phyloP scores from a whole-genome alignment of 2,888 invertebrate species.

The Xestia ashworthii region DNA sequence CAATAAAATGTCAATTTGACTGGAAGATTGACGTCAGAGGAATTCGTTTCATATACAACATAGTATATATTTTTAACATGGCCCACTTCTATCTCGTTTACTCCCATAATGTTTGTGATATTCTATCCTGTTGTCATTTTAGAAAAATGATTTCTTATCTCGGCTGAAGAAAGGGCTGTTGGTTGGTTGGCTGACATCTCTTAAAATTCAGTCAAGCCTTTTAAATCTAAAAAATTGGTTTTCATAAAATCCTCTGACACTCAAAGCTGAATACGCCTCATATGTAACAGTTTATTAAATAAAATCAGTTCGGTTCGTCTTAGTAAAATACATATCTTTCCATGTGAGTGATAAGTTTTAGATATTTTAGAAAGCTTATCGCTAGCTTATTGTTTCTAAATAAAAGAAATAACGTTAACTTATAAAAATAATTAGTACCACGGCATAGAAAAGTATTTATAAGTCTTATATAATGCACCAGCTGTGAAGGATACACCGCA shows the following conservation, averaged over 20 bases:
- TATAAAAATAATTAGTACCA: slow-evolving; percentile 10
- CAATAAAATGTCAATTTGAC: slow-evolving; percentile 60
- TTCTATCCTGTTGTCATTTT: slow-evolving; percentile 63
- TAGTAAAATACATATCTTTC: slow-evolving; percentile 26
- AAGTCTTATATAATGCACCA: slow-evolving; percentile 61
- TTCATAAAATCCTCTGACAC: slow-evolving; percentile 52
- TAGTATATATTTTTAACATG: slow-evolving; percentile 31
- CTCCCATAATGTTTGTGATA: not conserved
- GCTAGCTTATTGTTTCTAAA: slow-evolving; percentile 52
- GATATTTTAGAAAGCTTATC: slow-evolving; percentile 63
- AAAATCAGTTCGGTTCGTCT: slow-evolving; percentile 33
- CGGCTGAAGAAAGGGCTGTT: slow-evolving; percentile 53
- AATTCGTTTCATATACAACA: slow-evolving; percentile 23
- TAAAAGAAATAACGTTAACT: slow-evolving; percentile 16
- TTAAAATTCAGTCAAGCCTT: slow-evolving; percentile 46
- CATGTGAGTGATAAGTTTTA: slow-evolving; percentile 63
- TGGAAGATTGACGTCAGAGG: slow-evolving; percentile 48
- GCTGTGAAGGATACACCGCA: slow-evolving; percentile 57
- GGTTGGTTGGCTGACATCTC: slow-evolving; percentile 45
- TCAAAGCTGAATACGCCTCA: slow-evolving; percentile 8
- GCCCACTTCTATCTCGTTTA: slow-evolving; percentile 30
- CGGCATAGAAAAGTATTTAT: slow-evolving; percentile 18
- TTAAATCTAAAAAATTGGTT: slow-evolving; percentile 29
- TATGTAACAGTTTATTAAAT: not conserved
- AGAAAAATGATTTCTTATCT: slow-evolving; percentile 22